These are phyloP conservation scores for Gymnocypris eckloni DNA, from an alignment of 2,797 vertebrate genomes.

Conservation along the genomic window DNA sequence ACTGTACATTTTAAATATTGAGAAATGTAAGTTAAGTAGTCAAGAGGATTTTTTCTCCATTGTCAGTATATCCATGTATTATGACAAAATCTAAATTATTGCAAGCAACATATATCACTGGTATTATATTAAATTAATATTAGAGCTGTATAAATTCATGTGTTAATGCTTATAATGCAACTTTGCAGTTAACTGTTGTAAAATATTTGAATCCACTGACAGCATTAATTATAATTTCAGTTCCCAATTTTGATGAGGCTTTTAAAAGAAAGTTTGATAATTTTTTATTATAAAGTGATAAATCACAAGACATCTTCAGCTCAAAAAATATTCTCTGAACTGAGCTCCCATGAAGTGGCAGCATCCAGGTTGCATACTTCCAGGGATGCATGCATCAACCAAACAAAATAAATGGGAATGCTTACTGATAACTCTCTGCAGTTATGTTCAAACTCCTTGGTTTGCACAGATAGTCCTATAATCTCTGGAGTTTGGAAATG, in stretches of 20 bases:
- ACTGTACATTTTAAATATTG: too few species aligned
- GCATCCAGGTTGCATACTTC: neutral
- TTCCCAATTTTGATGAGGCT: neutral
- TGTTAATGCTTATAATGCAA: neutral
- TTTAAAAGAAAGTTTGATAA: neutral
- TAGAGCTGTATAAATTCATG: neutral
- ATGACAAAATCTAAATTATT: neutral
- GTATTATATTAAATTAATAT: neutral
- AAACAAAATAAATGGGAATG: neutral
- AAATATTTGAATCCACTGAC: neutral
- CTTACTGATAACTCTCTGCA: neutral
- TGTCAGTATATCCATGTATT: too few species aligned
- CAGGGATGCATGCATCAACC: neutral
- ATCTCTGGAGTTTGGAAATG: neutral
- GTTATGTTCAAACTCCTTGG: neutral
- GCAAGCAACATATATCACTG: neutral
- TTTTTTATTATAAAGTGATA: neutral
- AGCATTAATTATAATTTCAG: neutral
- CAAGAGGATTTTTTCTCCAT: neutral
- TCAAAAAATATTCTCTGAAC: neutral
- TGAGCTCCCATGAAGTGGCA: neutral
- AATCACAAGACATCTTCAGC: neutral
- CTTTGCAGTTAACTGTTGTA: neutral
- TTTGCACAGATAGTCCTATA: neutral
- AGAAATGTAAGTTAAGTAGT: neutral